phyloP scores from a whole-genome alignment of 2,888 invertebrate genomes.

The Herminia tarsipennalis region DNA sequence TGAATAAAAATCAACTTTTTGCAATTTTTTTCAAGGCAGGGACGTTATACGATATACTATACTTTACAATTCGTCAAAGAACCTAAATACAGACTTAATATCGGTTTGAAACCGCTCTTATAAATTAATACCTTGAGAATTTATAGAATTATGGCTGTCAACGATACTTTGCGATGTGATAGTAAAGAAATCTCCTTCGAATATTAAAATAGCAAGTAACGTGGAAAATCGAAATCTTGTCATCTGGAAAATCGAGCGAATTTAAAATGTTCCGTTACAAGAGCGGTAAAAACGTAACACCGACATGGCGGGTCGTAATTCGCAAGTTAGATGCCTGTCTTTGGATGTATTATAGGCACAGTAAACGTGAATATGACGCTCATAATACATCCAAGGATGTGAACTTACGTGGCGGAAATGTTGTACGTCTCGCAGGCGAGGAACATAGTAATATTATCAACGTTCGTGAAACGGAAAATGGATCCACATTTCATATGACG shows the following conservation, averaged over 20 bases:
- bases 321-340: slow-evolving; percentile 20
- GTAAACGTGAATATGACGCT: neutral
- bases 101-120: slow-evolving; percentile 1
- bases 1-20: slow-evolving; percentile 25
- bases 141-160: slow-evolving; percentile 20
- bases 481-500: slow-evolving; percentile 5
- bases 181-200: slow-evolving; percentile 18
- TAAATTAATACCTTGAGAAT: slow-evolving; percentile 9
- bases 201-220: slow-evolving; percentile 37
- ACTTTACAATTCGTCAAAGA: slow-evolving; percentile 19
- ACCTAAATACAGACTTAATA: slow-evolving; percentile 5
- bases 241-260: slow-evolving; percentile 38
- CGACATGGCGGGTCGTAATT: slow-evolving; percentile 5
- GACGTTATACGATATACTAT: too few relatives aligned
- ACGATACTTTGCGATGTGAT: slow-evolving; percentile 11
- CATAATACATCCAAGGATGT: slow-evolving; percentile 8
- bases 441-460: slow-evolving; percentile 20
- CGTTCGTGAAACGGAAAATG: slow-evolving; percentile 18
- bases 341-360: slow-evolving; percentile 11
- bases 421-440: slow-evolving; percentile 27
- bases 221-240: slow-evolving; percentile 45
- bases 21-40: slow-evolving; percentile 14
- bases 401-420: slow-evolving; percentile 44
- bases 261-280: slow-evolving; percentile 34
- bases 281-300: slow-evolving; percentile 21